phyloP scores from a whole-genome alignment of 2,888 invertebrate species.

The Halictus ligatus region DNA sequence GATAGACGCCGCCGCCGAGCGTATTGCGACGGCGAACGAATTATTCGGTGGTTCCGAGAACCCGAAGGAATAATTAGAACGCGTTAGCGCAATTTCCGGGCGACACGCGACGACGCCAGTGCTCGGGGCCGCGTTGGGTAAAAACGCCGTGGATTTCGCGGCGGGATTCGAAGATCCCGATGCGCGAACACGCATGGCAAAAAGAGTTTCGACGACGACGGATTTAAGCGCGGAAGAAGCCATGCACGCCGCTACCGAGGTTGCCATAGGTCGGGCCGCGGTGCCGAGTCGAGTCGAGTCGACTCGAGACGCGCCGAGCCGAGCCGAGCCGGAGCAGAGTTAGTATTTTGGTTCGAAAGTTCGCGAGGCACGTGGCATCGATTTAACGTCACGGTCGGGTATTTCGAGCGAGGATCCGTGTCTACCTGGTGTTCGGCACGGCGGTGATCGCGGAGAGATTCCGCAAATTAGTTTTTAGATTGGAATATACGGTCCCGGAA shows the following conservation, averaged over 20 bases:
- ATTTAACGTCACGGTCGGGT: slow-evolving; percentile 36
- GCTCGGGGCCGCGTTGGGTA: background rate
- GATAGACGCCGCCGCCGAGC: background rate
- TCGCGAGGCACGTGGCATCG: slow-evolving; percentile 49
- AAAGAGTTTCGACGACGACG: slow-evolving; percentile 13
- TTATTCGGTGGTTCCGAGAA: slow-evolving; percentile 54
- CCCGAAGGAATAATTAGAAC: slow-evolving; percentile 58
- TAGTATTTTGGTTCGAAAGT: slow-evolving; percentile 64
- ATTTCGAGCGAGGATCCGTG: slow-evolving; percentile 39
- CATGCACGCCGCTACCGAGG: slow-evolving; percentile 36
- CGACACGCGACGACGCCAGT: background rate
- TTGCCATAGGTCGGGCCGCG: slow-evolving; percentile 63
- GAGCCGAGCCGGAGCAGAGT: slow-evolving; percentile 34
- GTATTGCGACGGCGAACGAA: slow-evolving; percentile 36
- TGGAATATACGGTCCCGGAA: background rate
- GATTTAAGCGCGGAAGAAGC: slow-evolving; percentile 21
- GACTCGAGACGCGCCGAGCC: background rate
- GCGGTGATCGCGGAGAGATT: background rate
- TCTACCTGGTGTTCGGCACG: slow-evolving; percentile 21
- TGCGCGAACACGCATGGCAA: background rate
- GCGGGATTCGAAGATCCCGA: background rate
- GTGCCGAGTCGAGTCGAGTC: background rate
- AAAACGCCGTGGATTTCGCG: slow-evolving; percentile 11
- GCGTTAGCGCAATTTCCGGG: slow-evolving; percentile 50
- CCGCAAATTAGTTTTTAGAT: background rate